Conservation (phyloP, 2,113 vertebrate species). For the Diadophis punctatus region DNA sequence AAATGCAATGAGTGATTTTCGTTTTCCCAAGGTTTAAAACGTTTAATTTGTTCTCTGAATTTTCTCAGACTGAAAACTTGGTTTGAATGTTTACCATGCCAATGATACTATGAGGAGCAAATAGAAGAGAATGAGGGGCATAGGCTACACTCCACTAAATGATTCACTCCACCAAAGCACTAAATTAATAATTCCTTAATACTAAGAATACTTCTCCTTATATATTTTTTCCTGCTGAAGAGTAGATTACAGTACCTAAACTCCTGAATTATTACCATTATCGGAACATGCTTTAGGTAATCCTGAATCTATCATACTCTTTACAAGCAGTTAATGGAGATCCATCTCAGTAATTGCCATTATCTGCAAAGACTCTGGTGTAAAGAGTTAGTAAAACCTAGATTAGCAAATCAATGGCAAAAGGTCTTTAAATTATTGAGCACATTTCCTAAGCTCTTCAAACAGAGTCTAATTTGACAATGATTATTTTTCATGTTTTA, state of each 20-base stretch:
- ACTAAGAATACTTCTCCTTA: background rate
- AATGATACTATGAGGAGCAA: background rate
- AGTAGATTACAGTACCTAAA: background rate
- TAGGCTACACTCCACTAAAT: background rate
- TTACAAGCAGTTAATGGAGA: background rate
- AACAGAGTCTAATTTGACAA: background rate
- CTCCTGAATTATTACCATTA: background rate
- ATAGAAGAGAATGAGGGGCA: background rate
- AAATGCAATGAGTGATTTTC: background rate
- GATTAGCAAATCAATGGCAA: background rate
- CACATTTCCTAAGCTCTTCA: background rate
- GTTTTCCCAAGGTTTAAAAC: background rate
- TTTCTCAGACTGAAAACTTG: background rate
- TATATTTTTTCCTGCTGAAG: background rate
- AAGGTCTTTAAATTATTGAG: background rate
- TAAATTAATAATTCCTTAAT: background rate
- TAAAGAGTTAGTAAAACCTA: background rate
- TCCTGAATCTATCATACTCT: background rate
- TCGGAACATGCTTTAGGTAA: background rate
- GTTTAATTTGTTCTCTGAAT: background rate
- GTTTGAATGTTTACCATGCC: background rate
- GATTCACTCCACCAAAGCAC: background rate
- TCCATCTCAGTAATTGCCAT: background rate
- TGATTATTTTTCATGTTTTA: background rate
- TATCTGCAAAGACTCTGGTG: background rate